Percentiles rank a stretch among this genome's conserved stretches.
phyloP scores from a whole-genome alignment of 2,113 vertebrate genomes.

The Rhabdomys dilectus region DNA sequence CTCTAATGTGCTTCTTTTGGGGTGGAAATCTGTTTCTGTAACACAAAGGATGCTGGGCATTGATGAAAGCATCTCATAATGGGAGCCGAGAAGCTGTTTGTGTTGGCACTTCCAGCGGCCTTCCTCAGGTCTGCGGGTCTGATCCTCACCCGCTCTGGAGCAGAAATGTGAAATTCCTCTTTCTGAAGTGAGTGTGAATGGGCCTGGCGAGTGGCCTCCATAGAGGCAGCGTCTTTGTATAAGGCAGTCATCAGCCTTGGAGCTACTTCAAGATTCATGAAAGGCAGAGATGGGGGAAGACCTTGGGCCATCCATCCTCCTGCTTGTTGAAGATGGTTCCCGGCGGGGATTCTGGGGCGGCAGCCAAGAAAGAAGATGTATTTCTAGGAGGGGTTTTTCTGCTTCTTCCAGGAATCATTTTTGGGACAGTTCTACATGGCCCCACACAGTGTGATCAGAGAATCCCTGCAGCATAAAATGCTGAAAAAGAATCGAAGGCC shows the following conservation, averaged over 20 bases:
- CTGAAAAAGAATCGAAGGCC: constrained; percentile 42
- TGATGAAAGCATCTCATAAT: constrained; percentile 76
- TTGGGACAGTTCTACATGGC: constrained; percentile 71
- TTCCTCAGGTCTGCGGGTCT: constrained; percentile 56
- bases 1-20: constrained; percentile 72
- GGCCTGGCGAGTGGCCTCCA: background rate
- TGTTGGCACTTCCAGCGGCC: constrained; percentile 70
- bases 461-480: constrained; percentile 65
- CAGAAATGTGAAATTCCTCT: constrained; percentile 62
- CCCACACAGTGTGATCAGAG: constrained; percentile 81
- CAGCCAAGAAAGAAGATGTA: constrained; percentile 81
- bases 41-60: constrained; percentile 63
- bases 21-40: constrained; percentile 72
- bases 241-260: constrained; percentile 61
- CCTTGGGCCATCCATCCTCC: constrained; percentile 74
- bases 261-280: constrained; percentile 65
- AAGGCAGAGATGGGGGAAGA: constrained; percentile 59
- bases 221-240: constrained; percentile 61
- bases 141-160: constrained; percentile 60
- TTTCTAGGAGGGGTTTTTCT: constrained; percentile 79
- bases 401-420: constrained; percentile 80
- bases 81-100: constrained; percentile 80
- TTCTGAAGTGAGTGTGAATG: constrained; percentile 68
- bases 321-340: constrained; percentile 67
- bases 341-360: constrained; percentile 74